Conservation (phyloP, 53 echinoderm and acorn worm species). For the Mesocentrotus franciscanus region DNA sequence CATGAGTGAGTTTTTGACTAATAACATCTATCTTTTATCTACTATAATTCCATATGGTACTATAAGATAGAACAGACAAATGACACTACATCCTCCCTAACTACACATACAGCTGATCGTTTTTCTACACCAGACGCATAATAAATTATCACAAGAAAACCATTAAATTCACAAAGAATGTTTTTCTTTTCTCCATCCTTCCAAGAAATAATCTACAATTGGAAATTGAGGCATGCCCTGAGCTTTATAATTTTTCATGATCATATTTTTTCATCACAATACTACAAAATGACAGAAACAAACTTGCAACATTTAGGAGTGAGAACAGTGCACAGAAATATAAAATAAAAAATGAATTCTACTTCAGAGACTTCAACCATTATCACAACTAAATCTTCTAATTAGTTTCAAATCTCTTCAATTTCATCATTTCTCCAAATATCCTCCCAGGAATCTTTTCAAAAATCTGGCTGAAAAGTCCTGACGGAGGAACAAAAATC, state of each 20-base stretch:
- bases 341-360: background rate
- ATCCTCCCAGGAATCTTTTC: background rate
- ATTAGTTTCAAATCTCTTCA: constrained; percentile 27
- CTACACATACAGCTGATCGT: constrained; percentile 48
- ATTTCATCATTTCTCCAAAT: background rate
- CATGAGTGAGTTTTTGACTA: constrained; percentile 53
- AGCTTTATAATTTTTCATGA: constrained; percentile 61
- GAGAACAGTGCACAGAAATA: constrained; percentile 5
- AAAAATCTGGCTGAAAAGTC: constrained; percentile 18
- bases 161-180: constrained; percentile 35
- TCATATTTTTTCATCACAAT: constrained; percentile 43
- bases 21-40: constrained; percentile 64
- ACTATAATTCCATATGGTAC: constrained; percentile 62
- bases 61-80: constrained; percentile 40
- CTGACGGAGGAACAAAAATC: background rate
- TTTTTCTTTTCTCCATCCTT: constrained; percentile 57
- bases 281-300: constrained; percentile 23
- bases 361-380: background rate
- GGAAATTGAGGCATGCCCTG: constrained; percentile 64
- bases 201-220: constrained; percentile 62
- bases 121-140: constrained; percentile 64
- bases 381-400: constrained; percentile 7
- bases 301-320: constrained; percentile 37
- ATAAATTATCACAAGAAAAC: constrained; percentile 70
- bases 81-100: constrained; percentile 24